These are phyloP conservation scores for Elysia crispata DNA, from an alignment of 2,888 invertebrate genomes.

Conservation along the genomic window DNA sequence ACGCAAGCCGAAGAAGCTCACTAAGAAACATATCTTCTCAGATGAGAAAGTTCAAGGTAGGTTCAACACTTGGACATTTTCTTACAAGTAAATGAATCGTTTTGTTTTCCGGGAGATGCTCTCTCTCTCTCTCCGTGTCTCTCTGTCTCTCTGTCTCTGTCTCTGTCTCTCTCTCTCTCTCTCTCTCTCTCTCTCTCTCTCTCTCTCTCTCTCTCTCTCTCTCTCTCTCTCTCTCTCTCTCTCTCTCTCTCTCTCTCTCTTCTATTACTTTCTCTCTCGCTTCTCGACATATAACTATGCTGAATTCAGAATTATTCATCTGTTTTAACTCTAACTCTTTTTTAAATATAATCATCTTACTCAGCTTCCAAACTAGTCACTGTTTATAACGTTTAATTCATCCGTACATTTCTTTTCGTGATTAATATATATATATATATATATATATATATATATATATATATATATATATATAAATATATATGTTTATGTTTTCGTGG, in stretches of 20 bases:
- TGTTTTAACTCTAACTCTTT: not conserved
- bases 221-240: slow-evolving; percentile 4
- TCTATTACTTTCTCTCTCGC: not conserved
- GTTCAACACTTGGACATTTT: too few relatives aligned
- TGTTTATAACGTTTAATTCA: too few relatives aligned
- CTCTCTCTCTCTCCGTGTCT: slow-evolving; percentile 6
- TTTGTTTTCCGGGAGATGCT: not conserved
- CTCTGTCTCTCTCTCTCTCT: slow-evolving; percentile 19
- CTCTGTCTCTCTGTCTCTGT: slow-evolving; percentile 23
- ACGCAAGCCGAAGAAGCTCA: slow-evolving; percentile 49
- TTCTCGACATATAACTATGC: not conserved
- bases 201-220: slow-evolving; percentile 30
- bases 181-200: slow-evolving; percentile 15
- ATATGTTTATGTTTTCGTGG: too few relatives aligned
- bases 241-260: not conserved
- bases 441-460: too few relatives aligned
- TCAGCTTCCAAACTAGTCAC: too few relatives aligned
- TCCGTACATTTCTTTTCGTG: too few relatives aligned
- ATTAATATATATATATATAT: too few relatives aligned
- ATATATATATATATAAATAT: too few relatives aligned
- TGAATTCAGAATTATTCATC: too few relatives aligned
- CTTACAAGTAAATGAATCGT: too few relatives aligned
- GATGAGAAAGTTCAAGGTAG: slow-evolving; percentile 55
- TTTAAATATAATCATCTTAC: not conserved
- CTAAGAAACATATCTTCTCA: slow-evolving; percentile 54